A percentile compares a stretch with the other conserved stretches of the same genome.
Evolutionary conservation across 2,888 invertebrate species (phyloP).

Genomic region (Meandrusa payeni): DNA sequence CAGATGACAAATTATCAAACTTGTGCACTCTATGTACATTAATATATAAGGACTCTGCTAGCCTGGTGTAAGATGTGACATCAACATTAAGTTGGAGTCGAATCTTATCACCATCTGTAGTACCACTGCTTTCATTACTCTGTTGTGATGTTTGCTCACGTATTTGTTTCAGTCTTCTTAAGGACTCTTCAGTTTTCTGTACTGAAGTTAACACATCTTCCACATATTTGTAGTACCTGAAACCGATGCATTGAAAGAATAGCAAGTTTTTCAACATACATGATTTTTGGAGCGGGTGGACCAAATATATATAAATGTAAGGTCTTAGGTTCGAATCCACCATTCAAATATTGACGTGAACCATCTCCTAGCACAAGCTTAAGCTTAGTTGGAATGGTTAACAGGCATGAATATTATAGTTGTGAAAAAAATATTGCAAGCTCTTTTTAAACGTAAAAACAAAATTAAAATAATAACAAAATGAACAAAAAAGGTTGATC

Average conservation of each 20-base stretch:
- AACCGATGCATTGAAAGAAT: conserved; percentile 20
- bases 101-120: conserved; percentile 96
- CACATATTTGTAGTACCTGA: conserved; percentile 86
- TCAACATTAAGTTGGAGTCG: conserved; percentile 93
- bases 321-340: too few species aligned
- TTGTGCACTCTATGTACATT: conserved; percentile 80
- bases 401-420: too few species aligned
- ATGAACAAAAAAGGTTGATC: conserved; percentile 1
- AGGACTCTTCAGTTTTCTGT: conserved; percentile 96
- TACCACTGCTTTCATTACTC: conserved; percentile 78
- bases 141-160: conserved; percentile 80
- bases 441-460: too few species aligned
- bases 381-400: too few species aligned
- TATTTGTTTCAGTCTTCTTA: conserved; percentile 93
- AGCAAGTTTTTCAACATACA: too few species aligned
- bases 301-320: too few species aligned
- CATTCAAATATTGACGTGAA: too few species aligned
- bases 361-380: too few species aligned
- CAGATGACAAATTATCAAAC: conserved; percentile 79
- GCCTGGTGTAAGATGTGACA: conserved; percentile 86
- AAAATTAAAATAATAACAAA: too few species aligned
- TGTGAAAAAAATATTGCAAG: too few species aligned
- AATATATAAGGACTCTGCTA: conserved; percentile 79
- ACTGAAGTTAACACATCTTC: conserved; percentile 95
- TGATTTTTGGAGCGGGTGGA: too few species aligned